Evolutionary conservation across 1,140 invertebrate genomes (phyloP).

Genomic region (Drosophila bipectinata): DNA sequence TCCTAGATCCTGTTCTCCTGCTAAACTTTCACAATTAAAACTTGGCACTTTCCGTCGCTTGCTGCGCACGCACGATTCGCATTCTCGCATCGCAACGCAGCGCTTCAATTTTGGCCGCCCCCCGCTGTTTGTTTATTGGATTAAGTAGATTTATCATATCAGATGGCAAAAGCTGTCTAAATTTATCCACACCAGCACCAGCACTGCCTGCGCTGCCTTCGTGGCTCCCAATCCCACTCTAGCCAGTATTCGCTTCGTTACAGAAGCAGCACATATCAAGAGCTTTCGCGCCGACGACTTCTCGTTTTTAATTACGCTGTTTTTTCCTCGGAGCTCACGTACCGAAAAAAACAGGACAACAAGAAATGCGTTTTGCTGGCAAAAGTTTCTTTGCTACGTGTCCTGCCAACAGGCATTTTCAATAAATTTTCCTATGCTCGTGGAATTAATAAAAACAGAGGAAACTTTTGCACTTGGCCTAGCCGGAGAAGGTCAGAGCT

Average conservation of each 20-base stretch:
- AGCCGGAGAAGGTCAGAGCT: conserved; percentile 29
- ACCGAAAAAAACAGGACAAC: conserved; percentile 25
- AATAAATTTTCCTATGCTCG: conserved; percentile 58
- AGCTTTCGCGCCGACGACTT: conserved; percentile 19
- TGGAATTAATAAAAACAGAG: conserved; percentile 48
- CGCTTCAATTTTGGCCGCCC: conserved; percentile 54
- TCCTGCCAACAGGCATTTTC: conserved; percentile 74
- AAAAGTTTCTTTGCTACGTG: conserved; percentile 74
- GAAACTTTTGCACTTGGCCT: conserved; percentile 69
- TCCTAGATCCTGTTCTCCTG: conserved; percentile 13
- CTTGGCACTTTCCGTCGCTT: conserved; percentile 63
- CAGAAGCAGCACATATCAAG: conserved; percentile 39
- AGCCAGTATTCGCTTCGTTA: conserved; percentile 14
- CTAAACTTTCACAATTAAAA: conserved; percentile 80
- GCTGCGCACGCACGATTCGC: conserved; percentile 53
- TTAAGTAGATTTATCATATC: conserved; percentile 82
- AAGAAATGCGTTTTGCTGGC: conserved; percentile 39
- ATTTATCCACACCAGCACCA: conserved; percentile 52
- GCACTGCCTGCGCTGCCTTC: conserved; percentile 23
- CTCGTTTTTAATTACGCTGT: conserved; percentile 72
- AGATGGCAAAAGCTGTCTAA: conserved; percentile 57
- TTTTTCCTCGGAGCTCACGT: conserved; percentile 67
- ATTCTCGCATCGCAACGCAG: conserved; percentile 46
- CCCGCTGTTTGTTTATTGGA: conserved; percentile 69
- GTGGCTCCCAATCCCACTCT: background rate